Conservation (phyloP, 2,797 vertebrate species). For the Notolabrus celidotus region DNA sequence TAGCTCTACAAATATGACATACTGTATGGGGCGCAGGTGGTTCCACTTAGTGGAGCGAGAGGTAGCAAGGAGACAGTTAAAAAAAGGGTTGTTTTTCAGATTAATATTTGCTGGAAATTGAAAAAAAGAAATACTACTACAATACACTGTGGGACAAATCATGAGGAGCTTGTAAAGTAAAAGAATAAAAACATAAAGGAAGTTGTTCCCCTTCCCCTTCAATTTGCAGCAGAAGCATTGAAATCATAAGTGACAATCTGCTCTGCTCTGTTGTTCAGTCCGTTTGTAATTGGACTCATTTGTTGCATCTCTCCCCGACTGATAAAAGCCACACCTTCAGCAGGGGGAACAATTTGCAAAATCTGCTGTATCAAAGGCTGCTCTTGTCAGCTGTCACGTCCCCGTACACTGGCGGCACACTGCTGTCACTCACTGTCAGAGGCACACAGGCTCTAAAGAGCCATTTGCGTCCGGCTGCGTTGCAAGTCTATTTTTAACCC, state of each 20-base stretch:
- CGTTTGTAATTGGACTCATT: conserved; percentile 9
- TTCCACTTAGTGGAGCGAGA: conserved; percentile 21
- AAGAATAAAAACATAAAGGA: neutral
- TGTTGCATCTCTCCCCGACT: neutral
- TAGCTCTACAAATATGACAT: neutral
- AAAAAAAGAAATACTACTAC: no score
- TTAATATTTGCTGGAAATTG: neutral
- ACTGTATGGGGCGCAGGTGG: neutral
- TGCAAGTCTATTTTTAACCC: conserved; percentile 76
- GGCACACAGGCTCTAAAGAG: conserved; percentile 56
- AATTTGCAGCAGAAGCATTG: neutral
- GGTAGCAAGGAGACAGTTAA: conserved; percentile 23
- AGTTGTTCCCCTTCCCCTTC: neutral
- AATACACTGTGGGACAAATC: neutral
- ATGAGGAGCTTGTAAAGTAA: no score
- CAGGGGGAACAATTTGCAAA: conserved; percentile 35
- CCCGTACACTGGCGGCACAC: conserved; percentile 33
- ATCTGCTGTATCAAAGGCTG: conserved; percentile 43
- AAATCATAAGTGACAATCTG: neutral
- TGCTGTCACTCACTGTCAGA: conserved; percentile 75
- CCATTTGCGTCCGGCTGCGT: conserved; percentile 63
- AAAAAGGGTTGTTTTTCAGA: neutral
- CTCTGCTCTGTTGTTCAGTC: neutral
- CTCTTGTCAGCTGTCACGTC: conserved; percentile 62
- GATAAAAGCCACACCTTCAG: conserved; percentile 45